Evolutionary conservation across 2,113 vertebrate genomes (phyloP), one percentile per base, ranked within the genome.

Genomic region (Perccottus glenii): DNA sequence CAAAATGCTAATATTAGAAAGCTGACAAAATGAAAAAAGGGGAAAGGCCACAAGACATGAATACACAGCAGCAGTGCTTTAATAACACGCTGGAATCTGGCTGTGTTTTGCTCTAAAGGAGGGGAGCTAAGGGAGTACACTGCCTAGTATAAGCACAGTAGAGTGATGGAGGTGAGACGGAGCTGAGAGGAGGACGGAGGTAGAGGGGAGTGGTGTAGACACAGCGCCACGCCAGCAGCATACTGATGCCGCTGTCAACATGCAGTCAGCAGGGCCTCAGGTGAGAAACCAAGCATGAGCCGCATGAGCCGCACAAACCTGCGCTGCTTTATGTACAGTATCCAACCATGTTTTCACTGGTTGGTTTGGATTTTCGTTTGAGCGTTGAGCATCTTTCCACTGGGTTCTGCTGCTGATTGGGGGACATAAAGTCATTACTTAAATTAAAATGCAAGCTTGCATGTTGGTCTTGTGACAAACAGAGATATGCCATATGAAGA

Each of bases 171-270:
- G 68, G 82, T 73, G 69, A 80, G 66, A 78, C 71, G 70, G 64
- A 62, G 75, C 11, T 49, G 67, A 67, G 66, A 70, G 67, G 52
- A 63, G 67, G 69, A 60, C 67, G 59, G 72, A 64, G 76, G 3
- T 50, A 50, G 77, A 15, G 67, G 72, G 48, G 76, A 46, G 83
- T 11, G 50, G 63, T 83, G 78, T 61, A 88, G 88, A 89, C 79
- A 83, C 73, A 14, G 69, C 67, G 51, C 73, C 79, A 73, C 83
- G 84, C 73, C 70, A 42, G 73, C 46, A 86, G 89, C 87, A 91
- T 91, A 90, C 87, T 90, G 84, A 91, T 91, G 87, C 80, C 47
- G 82, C 75, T 72, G 78, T 70, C 78, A 61, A 79, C 86, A 88
- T 77, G 85, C 86, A 85, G 84, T 78, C 78, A 85, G 77, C 60